Base-by-base conservation (phyloP, 2,797 vertebrate species). In the Hylomyscus alleni region DNA sequence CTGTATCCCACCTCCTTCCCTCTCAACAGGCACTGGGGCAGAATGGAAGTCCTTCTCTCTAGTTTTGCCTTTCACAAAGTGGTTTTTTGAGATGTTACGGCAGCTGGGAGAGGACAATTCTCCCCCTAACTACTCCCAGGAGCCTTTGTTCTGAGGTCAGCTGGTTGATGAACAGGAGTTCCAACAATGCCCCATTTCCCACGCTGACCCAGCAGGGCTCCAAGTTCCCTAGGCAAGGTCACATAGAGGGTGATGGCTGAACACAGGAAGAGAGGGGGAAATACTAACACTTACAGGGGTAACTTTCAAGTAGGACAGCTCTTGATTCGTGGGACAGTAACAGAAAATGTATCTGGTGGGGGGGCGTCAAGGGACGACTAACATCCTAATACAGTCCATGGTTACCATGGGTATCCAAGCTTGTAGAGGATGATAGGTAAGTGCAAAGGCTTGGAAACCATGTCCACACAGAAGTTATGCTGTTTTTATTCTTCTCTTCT, bases 91-190 rank as follows among this genome's bases (percentile, higher is more conserved):
- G 62, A 87, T 87, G 47, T 67, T 8, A 15, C 19, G 56, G 90
- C 90, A 94, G n/a, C 72, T 75, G 62, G 84, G 82, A 93, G 89
- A 76, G 75, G 14, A 69, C n/a, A 50, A 83, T 83, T 88, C 75
- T 95, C 34, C 34, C 58, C 78, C 91, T 93, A 67, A 91, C 37
- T 13, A 34, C n/a, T 34, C 40, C 65, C 44, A 84, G 75, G 89
- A 89, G 94, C 85, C 29, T 14, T 93, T 44, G 6, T 83, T 96
- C 31, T 73, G 52, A 93, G 94, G 65, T 44, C 78, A 47, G 34
- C 82, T 91, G 10, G 72, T 82, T 22, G 31, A 24, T 2, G 19
- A 75, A 19, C 50, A 75, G 5, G 14, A 86, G n/a, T 56, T 62
- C 24, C 26, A 37, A 77, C 52, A 47, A 69, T 15, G 44, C 0